Evolutionary conservation across 1,140 invertebrate species (phyloP).

Genomic region (Coenobita brevimanus): DNA sequence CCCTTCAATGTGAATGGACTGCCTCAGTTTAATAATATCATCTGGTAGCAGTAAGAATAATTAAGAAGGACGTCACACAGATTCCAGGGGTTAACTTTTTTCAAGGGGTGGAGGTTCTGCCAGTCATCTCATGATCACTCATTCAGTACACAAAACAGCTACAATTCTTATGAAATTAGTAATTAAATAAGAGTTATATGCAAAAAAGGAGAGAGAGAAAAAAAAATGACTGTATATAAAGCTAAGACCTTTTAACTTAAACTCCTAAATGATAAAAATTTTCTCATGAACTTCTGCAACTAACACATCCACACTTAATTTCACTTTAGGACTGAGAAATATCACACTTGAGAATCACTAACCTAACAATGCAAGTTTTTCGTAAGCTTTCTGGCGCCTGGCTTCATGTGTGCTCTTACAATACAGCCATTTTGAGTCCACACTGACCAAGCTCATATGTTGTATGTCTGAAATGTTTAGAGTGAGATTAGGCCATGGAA

Average conservation of each 20-base stretch:
- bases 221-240: conserved; percentile 34
- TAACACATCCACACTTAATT: conserved; percentile 47
- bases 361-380: conserved; percentile 39
- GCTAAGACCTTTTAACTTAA: conserved; percentile 24
- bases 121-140: not conserved
- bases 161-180: not conserved
- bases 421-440: too few species aligned
- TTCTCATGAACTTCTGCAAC: conserved; percentile 9
- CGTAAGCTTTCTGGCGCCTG: too few species aligned
- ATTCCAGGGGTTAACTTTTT: not conserved
- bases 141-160: not conserved
- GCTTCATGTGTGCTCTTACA: too few species aligned
- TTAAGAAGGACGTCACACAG: too few species aligned
- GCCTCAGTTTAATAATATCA: not conserved
- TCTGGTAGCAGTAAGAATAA: not conserved
- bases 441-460: too few species aligned
- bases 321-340: conserved; percentile 33
- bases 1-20: too few species aligned
- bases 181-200: conserved; percentile 21
- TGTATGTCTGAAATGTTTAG: too few species aligned
- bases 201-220: not conserved
- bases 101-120: not conserved
- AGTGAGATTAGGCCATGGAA: too few species aligned
- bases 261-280: conserved; percentile 2
- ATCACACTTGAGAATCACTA: conserved; percentile 64